A percentile compares a stretch with the other conserved stretches of the same genome.
phyloP scores from a whole-genome alignment of 2,113 vertebrate species.

The Solea solea region DNA sequence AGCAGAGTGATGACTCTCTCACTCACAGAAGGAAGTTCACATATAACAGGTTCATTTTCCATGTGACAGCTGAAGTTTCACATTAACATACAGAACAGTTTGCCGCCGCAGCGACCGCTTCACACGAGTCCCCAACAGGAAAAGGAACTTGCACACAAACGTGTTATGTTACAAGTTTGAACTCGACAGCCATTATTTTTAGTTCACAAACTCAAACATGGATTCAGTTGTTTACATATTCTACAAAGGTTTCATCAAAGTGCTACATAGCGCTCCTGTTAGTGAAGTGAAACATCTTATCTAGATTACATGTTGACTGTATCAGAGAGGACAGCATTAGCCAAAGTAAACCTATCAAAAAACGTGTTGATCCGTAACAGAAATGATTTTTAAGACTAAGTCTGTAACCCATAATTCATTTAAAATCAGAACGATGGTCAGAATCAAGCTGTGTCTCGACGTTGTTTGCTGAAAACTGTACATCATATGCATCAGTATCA shows the following conservation, averaged over 20 bases:
- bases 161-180: slow-evolving; percentile 28
- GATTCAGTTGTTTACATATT: neutral
- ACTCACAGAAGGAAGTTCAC: slow-evolving; percentile 43
- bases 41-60: slow-evolving; percentile 37
- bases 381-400: slow-evolving; percentile 28
- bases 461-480: slow-evolving; percentile 9
- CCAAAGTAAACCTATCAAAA: neutral
- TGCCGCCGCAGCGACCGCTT: slow-evolving; percentile 6
- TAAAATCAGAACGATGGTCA: slow-evolving; percentile 1
- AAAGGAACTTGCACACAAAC: slow-evolving; percentile 25
- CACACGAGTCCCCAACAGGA: slow-evolving; percentile 27
- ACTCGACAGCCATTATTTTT: slow-evolving; percentile 10
- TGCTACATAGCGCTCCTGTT: slow-evolving; percentile 46
- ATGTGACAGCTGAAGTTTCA: slow-evolving; percentile 41
- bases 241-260: slow-evolving; percentile 35
- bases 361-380: neutral
- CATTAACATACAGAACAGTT: slow-evolving; percentile 41
- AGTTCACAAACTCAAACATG: slow-evolving; percentile 27
- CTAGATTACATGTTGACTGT: neutral
- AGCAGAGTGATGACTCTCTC: slow-evolving; percentile 59
- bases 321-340: neutral
- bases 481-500: slow-evolving; percentile 18
- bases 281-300: slow-evolving; percentile 1
- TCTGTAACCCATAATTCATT: slow-evolving; percentile 9
- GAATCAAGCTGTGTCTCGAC: neutral